Conservation (phyloP, 1,140 invertebrate species). For the Anagrus nilaparvatae region DNA sequence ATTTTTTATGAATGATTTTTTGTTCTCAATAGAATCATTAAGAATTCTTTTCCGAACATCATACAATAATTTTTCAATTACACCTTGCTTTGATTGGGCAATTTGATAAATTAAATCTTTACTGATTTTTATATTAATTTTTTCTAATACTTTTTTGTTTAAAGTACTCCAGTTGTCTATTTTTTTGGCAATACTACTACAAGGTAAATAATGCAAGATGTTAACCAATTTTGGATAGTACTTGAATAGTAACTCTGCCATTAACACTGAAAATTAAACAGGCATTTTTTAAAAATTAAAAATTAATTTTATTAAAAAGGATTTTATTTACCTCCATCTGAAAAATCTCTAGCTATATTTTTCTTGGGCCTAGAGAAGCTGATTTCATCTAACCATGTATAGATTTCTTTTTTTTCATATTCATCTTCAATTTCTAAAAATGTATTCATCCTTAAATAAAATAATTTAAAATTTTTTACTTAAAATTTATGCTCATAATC, state of each 20-base stretch:
- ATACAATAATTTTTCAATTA: slow-evolving; percentile 53
- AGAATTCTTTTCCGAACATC: slow-evolving; percentile 42
- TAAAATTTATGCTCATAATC: too few species aligned
- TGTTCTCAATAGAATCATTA: slow-evolving; percentile 36
- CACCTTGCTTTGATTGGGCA: slow-evolving; percentile 48
- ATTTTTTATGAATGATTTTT: slow-evolving; percentile 25
- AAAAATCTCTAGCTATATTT: slow-evolving; percentile 61
- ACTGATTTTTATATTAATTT: slow-evolving; percentile 50
- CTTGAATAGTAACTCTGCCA: slow-evolving; percentile 63
- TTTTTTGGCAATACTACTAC: slow-evolving; percentile 56
- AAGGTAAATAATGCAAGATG: slow-evolving; percentile 61
- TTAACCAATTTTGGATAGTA: slow-evolving; percentile 63
- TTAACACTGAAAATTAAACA: slow-evolving; percentile 43
- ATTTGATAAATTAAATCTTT: slow-evolving; percentile 50
- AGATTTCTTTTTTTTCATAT: slow-evolving; percentile 39
- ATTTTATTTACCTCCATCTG: slow-evolving; percentile 57
- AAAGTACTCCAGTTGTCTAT: slow-evolving; percentile 65
- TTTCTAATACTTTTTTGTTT: slow-evolving; percentile 58
- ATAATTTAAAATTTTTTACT: too few species aligned
- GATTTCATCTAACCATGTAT: slow-evolving; percentile 56
- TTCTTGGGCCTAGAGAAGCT: slow-evolving; percentile 51
- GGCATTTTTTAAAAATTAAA: background rate
- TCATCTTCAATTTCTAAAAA: slow-evolving; percentile 17
- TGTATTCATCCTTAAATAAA: slow-evolving; percentile 14
- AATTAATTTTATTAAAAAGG: slow-evolving; percentile 6